phyloP scores from a whole-genome alignment of 2,113 vertebrate genomes.

The pig (Sus scrofa) region T2T-Sscrofa CM000823.6:62497501-62498000 shows the following conservation, averaged over 20 bases:
- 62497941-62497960: too few species aligned
- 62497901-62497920: too few species aligned
- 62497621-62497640: background rate
- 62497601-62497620: background rate
- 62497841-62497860: too few species aligned
- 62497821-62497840: background rate
- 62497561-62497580: background rate
- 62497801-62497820: background rate
- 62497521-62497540: background rate
- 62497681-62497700: background rate
- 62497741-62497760: background rate
- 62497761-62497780: background rate
- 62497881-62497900: too few species aligned
- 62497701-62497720: background rate
- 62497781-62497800: background rate
- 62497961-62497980: too few species aligned
- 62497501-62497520: background rate
- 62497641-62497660: background rate
- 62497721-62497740: background rate
- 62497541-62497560: background rate
- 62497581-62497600: background rate
- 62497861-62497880: too few species aligned
- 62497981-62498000: too few species aligned
- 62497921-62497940: too few species aligned
- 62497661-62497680: background rate